A percentile compares a stretch with the other conserved stretches of the same genome.
These are phyloP conservation scores for Tetranychus urticae DNA, from an alignment of 1,140 invertebrate genomes.

Conservation along the genomic window DNA sequence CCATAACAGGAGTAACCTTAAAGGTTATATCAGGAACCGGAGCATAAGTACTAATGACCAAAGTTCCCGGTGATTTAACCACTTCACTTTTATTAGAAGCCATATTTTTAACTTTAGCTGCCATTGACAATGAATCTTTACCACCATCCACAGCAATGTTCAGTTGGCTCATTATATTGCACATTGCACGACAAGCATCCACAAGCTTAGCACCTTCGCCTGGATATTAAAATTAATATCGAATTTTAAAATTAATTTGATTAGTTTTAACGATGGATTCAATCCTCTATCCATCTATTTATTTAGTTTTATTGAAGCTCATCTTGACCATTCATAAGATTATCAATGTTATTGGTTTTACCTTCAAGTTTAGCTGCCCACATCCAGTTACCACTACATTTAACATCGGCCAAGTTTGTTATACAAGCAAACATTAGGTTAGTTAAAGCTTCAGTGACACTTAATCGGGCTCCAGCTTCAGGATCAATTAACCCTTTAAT, in stretches of 20 bases:
- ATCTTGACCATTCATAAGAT: too few relatives aligned
- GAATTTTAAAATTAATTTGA: too few relatives aligned
- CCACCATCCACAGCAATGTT: conserved; percentile 88
- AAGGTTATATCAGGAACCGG: conserved; percentile 61
- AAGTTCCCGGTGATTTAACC: conserved; percentile 31
- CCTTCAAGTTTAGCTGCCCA: conserved; percentile 80
- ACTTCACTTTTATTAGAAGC: conserved; percentile 28
- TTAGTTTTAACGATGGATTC: too few relatives aligned
- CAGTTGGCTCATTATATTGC: conserved; percentile 52
- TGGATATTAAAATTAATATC: neutral
- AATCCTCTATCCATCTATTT: too few relatives aligned
- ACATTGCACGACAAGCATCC: conserved; percentile 67
- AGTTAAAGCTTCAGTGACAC: conserved; percentile 75
- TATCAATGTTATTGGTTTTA: neutral
- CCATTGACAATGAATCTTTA: conserved; percentile 95
- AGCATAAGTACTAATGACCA: conserved; percentile 83
- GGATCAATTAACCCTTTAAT: conserved; percentile 67
- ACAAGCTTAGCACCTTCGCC: conserved; percentile 63
- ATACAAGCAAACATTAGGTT: conserved; percentile 55
- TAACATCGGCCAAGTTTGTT: conserved; percentile 38
- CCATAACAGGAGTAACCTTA: conserved; percentile 60
- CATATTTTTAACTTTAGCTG: conserved; percentile 45
- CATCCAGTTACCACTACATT: conserved; percentile 98
- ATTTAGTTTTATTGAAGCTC: too few relatives aligned
- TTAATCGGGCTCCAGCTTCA: conserved; percentile 63